Percentiles rank a stretch among this genome's conserved stretches.
phyloP scores from a whole-genome alignment of 2,113 vertebrate genomes.

The Spea bombifrons region DNA sequence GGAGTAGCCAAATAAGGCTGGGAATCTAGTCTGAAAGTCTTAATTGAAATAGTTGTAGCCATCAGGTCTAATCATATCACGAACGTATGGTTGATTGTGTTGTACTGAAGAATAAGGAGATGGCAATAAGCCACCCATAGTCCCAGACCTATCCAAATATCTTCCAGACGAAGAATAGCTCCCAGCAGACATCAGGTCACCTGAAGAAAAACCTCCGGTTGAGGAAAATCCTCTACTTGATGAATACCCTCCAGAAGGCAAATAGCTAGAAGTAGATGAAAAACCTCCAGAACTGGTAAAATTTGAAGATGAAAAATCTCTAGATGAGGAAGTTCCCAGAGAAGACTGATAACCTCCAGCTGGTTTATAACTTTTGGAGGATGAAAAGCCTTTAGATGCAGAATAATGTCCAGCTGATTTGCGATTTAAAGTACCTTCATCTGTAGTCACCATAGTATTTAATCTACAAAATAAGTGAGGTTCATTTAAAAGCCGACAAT shows the following conservation, averaged over 20 bases:
- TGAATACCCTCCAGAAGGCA: neutral
- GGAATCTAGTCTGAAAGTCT: conserved; percentile 59
- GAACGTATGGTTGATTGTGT: conserved; percentile 57
- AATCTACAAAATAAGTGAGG: neutral
- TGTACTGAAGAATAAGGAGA: conserved; percentile 13
- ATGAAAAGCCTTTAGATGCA: neutral
- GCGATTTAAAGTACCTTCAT: neutral
- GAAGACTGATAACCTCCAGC: neutral
- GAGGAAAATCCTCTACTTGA: neutral
- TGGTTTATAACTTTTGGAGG: neutral
- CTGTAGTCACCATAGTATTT: neutral
- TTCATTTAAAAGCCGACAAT: no score
- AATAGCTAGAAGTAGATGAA: neutral
- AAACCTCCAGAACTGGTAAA: neutral
- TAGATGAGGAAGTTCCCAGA: neutral
- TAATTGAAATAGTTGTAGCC: conserved; percentile 63
- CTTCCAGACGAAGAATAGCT: neutral
- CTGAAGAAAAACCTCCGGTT: neutral
- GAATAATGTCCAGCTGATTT: neutral
- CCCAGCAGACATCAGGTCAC: neutral
- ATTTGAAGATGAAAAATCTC: neutral
- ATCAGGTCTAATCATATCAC: conserved; percentile 61
- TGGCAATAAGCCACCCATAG: conserved; percentile 3
- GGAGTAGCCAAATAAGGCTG: conserved; percentile 37
- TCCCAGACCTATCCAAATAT: neutral